Base-by-base conservation (phyloP, 2,888 invertebrate genomes). In the Drosophila fulvimacula region DNA sequence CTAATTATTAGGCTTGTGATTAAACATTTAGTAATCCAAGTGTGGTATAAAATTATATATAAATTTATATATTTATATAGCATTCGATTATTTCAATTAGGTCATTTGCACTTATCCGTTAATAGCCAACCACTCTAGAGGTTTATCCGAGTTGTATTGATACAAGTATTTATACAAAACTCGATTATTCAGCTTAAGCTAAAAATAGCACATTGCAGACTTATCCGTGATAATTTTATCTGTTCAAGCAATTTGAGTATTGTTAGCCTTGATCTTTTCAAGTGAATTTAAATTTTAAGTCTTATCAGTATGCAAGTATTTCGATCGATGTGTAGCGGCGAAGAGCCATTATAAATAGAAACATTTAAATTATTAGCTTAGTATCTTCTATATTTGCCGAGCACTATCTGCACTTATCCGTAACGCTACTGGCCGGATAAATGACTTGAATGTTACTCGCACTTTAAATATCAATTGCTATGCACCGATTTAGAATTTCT, bases 401-500 rank as follows among this genome's bases (percentile, higher is more conserved):
- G 10, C 17, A 13, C 5, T 46, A n/a, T 17, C 11, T n/a, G 10
- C n/a, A 46, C 10, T 30, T 30, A 48, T 48, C 30, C 48, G 30
- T 30, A 19, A 19, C 30, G 17, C 4, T 4, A 19, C 17, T 17
- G 13, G 13, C 30, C 32, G 32, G 36, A 51, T 34, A 51, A 51
- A 34, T 36, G 51, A 15, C 15, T 24, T 36, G 19, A 34, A 34
- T 51, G 24, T 21, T 32, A 32, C 42, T 30, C 9, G 34, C 3
- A 21, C 7, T 5, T 7, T 5, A 24, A 9, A 24, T 56, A 36
- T 17, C 17, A 41, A n/a, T 49, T 24, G 32, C 5, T 19, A 15
- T 62, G 38, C 24, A 41, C 13, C n/a, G 62, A 62, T 62, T 62
- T 21, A 39, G 30, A 21, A 41, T 21, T 63, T 59, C 62, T 51